Conservation (phyloP, 1,140 invertebrate genomes). For the Trichoplusia ni region DNA sequence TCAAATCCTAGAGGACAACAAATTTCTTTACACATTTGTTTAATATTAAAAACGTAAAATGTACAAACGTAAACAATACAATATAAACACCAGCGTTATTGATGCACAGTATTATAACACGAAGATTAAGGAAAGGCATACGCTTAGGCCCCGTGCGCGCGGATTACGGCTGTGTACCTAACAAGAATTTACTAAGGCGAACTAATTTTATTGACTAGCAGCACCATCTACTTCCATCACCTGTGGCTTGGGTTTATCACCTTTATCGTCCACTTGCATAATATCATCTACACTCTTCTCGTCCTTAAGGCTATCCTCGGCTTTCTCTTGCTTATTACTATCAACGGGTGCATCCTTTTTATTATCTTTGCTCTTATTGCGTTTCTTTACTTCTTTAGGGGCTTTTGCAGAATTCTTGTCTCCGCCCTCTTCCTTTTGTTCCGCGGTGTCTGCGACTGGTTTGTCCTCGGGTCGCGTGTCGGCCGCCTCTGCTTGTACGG, state of each 20-base stretch:
- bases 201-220: slow-evolving; percentile 79
- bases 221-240: slow-evolving; percentile 73
- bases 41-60: slow-evolving; percentile 69
- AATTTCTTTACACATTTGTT: slow-evolving; percentile 57
- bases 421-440: slow-evolving; percentile 47
- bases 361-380: slow-evolving; percentile 78
- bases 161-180: slow-evolving; percentile 57
- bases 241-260: slow-evolving; percentile 58
- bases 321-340: slow-evolving; percentile 52
- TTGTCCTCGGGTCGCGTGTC: slow-evolving; percentile 53
- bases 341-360: slow-evolving; percentile 53
- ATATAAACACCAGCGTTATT: slow-evolving; percentile 72
- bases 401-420: slow-evolving; percentile 61
- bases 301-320: slow-evolving; percentile 50
- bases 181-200: slow-evolving; percentile 71
- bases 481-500: slow-evolving; percentile 36
- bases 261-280: slow-evolving; percentile 72
- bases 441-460: slow-evolving; percentile 34
- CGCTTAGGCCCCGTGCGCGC: slow-evolving; percentile 50
- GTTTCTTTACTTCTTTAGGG: slow-evolving; percentile 67
- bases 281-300: slow-evolving; percentile 52
- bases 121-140: slow-evolving; percentile 54
- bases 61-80: slow-evolving; percentile 78
- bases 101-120: slow-evolving; percentile 67
- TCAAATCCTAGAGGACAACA: slow-evolving; percentile 67